Percentiles rank a stretch among this genome's conserved stretches.
These are phyloP conservation scores for Cactoblastis cactorum DNA, from an alignment of 2,888 invertebrate species.

Conservation along the genomic window DNA sequence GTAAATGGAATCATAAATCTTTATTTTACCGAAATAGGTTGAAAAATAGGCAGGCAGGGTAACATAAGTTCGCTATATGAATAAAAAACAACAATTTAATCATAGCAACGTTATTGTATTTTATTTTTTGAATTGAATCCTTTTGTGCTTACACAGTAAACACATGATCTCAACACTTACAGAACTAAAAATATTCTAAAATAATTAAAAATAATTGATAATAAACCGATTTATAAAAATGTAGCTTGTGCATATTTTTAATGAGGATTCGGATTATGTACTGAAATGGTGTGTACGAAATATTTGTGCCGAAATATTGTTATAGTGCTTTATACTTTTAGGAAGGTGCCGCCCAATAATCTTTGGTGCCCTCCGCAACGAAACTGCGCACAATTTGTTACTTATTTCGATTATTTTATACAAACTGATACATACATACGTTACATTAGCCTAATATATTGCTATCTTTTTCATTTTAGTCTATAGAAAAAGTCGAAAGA, in stretches of 20 bases:
- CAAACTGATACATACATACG: slow-evolving; percentile 75
- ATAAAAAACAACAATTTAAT: slow-evolving; percentile 63
- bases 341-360: neutral
- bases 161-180: slow-evolving; percentile 84
- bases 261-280: slow-evolving; percentile 43
- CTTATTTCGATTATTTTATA: slow-evolving; percentile 72
- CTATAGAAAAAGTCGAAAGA: slow-evolving; percentile 72
- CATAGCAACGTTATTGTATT: slow-evolving; percentile 86
- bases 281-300: too few species aligned
- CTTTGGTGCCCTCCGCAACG: slow-evolving; percentile 41
- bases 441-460: slow-evolving; percentile 78
- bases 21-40: too few species aligned
- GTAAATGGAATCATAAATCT: too few species aligned
- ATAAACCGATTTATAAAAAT: slow-evolving; percentile 64
- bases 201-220: slow-evolving; percentile 66
- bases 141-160: slow-evolving; percentile 86
- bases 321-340: slow-evolving; percentile 51
- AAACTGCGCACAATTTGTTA: slow-evolving; percentile 61
- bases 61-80: neutral
- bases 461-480: slow-evolving; percentile 78
- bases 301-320: slow-evolving; percentile 55
- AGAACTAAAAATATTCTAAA: slow-evolving; percentile 83
- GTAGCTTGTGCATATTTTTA: slow-evolving; percentile 70
- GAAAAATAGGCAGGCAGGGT: too few species aligned
- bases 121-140: slow-evolving; percentile 82